Evolutionary conservation across 1,140 invertebrate genomes (phyloP).

Genomic region (Armadillidium nasatum): DNA sequence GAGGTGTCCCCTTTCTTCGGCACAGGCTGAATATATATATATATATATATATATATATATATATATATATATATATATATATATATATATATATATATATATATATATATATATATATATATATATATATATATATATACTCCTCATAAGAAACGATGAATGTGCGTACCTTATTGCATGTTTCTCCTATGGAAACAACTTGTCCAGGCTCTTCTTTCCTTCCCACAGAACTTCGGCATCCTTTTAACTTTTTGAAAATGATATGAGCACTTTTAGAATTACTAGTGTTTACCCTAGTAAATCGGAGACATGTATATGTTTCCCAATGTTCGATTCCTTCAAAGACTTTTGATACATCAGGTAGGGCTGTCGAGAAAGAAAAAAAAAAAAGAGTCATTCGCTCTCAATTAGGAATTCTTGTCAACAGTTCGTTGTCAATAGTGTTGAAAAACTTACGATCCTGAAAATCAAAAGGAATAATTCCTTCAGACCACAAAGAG

Average conservation of each 20-base stretch:
- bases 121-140: no score
- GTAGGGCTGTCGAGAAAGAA: not conserved
- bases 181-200: conserved; percentile 48
- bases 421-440: no score
- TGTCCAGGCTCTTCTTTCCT: conserved; percentile 45
- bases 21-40: no score
- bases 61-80: no score
- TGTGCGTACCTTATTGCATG: conserved; percentile 51
- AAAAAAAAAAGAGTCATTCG: no score
- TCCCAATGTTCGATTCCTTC: conserved; percentile 36
- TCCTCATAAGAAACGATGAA: no score
- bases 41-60: no score
- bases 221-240: conserved; percentile 50
- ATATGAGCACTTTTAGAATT: conserved; percentile 29
- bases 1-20: no score
- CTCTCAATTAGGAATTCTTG: no score
- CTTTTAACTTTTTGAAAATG: conserved; percentile 31
- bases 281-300: conserved; percentile 17
- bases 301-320: conserved; percentile 33
- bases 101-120: no score
- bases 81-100: no score
- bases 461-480: conserved; percentile 11
- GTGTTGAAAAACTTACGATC: no score
- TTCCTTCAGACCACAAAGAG: conserved; percentile 23
- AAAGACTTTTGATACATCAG: conserved; percentile 16